Evolutionary conservation across 2,888 invertebrate species (phyloP).

Genomic region (Cyclophora albipunctata): DNA sequence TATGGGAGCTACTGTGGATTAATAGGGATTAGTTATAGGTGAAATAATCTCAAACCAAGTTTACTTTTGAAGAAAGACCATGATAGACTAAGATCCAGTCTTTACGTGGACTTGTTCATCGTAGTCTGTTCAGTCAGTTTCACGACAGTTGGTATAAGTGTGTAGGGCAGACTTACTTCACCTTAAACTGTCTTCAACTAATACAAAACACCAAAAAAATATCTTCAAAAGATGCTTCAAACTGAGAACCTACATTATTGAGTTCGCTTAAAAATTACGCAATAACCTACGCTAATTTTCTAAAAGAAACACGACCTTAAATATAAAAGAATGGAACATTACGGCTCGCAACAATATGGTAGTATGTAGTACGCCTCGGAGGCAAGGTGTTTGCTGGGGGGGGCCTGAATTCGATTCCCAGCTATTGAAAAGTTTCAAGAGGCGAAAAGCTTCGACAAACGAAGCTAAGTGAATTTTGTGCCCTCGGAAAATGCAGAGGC

Average conservation of each 20-base stretch:
- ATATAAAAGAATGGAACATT: neutral
- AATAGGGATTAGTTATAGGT: neutral
- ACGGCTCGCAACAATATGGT: conserved; percentile 6
- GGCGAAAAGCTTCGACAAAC: conserved; percentile 77
- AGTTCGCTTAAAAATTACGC: too few relatives aligned
- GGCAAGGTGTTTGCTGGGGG: conserved; percentile 43
- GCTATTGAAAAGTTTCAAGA: conserved; percentile 76
- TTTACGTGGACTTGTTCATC: too few relatives aligned
- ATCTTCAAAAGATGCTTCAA: too few relatives aligned
- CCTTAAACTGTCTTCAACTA: too few relatives aligned
- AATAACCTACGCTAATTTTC: neutral
- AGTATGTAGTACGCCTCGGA: conserved; percentile 12
- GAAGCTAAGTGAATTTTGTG: conserved; percentile 76
- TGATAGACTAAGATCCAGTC: neutral
- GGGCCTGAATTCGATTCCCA: conserved; percentile 67
- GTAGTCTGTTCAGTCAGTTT: neutral
- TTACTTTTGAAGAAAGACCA: neutral
- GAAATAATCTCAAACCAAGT: neutral
- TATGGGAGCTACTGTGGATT: neutral
- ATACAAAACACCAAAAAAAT: too few relatives aligned
- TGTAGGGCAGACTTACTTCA: too few relatives aligned
- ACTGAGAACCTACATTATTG: too few relatives aligned
- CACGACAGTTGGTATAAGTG: neutral
- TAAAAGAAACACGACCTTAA: neutral
- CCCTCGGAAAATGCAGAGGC: conserved; percentile 50